Evolutionary conservation across 64 coral and sea anemone species (phyloP).

Genomic region (Actinia equina): DNA sequence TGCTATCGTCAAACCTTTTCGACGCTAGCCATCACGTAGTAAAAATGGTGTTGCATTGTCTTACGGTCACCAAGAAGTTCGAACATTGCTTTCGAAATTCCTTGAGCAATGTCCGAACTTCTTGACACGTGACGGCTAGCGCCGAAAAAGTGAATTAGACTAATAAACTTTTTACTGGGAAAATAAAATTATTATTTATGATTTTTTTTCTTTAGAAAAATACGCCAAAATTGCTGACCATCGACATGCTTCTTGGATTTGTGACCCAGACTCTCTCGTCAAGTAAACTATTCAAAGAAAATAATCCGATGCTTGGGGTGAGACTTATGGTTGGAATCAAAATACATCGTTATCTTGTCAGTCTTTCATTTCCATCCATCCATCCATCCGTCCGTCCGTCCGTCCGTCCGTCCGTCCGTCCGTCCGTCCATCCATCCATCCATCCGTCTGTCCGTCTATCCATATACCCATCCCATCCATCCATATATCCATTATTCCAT

Average conservation of each 20-base stretch:
- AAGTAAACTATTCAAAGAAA: slow-evolving; percentile 72
- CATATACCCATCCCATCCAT: background rate
- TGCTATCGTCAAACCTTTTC: no score
- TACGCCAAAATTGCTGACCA: slow-evolving; percentile 23
- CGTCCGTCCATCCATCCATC: background rate
- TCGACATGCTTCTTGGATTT: slow-evolving; percentile 67
- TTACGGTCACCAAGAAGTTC: no score
- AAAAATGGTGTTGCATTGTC: no score
- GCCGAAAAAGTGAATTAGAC: no score
- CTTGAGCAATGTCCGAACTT: no score
- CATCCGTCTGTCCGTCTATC: background rate
- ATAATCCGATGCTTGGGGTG: slow-evolving; percentile 71
- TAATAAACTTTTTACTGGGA: no score
- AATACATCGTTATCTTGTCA: background rate
- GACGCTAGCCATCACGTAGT: no score
- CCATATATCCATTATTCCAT: background rate
- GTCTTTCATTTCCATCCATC: no score
- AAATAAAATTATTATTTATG: background rate
- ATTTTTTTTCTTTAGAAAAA: slow-evolving; percentile 41
- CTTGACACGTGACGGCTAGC: no score
- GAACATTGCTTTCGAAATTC: no score
- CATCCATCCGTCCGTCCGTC: background rate
- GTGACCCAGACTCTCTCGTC: slow-evolving; percentile 59
- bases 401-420: background rate
- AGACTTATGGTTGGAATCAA: background rate